A percentile compares a stretch with the other conserved stretches of the same genome.
Conservation (phyloP, 2,888 invertebrate species). For the Eupelmus urozonus region DNA sequence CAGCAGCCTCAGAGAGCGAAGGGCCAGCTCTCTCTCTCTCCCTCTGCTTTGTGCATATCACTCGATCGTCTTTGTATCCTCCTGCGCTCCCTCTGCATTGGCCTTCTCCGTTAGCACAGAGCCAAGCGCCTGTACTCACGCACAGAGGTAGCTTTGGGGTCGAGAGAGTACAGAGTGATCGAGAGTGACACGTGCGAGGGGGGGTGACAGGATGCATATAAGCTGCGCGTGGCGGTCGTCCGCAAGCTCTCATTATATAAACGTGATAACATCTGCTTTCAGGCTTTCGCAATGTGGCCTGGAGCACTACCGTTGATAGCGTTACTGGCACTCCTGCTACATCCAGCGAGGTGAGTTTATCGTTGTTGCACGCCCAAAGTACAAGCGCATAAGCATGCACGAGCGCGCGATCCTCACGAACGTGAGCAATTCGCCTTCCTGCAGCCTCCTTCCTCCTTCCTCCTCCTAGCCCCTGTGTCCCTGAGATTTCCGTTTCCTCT, state of each 20-base stretch:
- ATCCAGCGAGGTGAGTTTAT: slow-evolving; percentile 72
- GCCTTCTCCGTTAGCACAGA: slow-evolving; percentile 25
- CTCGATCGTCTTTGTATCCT: slow-evolving; percentile 12
- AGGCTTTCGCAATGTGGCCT: slow-evolving; percentile 77
- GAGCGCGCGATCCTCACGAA: not conserved
- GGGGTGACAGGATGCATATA: slow-evolving; percentile 43
- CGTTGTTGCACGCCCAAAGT: slow-evolving; percentile 39
- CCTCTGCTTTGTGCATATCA: slow-evolving; percentile 34
- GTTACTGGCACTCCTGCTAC: slow-evolving; percentile 75
- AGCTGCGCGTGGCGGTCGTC: slow-evolving; percentile 21
- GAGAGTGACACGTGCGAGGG: slow-evolving; percentile 11
- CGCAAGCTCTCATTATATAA: slow-evolving; percentile 63
- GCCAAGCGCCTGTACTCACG: not conserved
- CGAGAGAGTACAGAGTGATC: not conserved
- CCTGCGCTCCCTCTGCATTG: slow-evolving; percentile 46
- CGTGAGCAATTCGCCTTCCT: not conserved
- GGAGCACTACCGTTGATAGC: slow-evolving; percentile 75
- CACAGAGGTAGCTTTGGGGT: too few relatives aligned
- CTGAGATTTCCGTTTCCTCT: slow-evolving; percentile 42
- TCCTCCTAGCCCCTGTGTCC: not conserved
- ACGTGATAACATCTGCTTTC: slow-evolving; percentile 69
- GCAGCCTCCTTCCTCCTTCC: not conserved
- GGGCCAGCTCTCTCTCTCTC: slow-evolving; percentile 25
- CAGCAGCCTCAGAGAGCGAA: too few relatives aligned
- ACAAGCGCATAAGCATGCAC: not conserved